phyloP scores from a whole-genome alignment of 1,140 invertebrate genomes.

The Semibalanus balanoides region DNA sequence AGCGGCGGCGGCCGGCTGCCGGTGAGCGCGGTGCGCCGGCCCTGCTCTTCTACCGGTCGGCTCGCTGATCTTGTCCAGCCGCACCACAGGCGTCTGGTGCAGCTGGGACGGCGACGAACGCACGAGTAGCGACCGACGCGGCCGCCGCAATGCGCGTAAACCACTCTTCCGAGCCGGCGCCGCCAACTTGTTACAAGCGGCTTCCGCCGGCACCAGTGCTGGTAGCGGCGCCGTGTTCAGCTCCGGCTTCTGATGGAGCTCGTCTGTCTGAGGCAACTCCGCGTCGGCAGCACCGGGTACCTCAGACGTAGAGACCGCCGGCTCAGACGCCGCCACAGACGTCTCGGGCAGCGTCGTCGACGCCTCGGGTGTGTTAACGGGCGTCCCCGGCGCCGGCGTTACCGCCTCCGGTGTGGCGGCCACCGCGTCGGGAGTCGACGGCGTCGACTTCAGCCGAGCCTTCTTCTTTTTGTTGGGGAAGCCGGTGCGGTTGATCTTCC shows the following conservation, averaged over 20 bases:
- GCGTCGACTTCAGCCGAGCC: conserved; percentile 5
- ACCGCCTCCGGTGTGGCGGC: background rate
- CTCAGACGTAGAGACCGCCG: background rate
- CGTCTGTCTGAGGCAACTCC: too few relatives aligned
- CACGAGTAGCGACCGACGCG: too few relatives aligned
- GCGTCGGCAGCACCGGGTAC: too few relatives aligned
- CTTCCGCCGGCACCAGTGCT: too few relatives aligned
- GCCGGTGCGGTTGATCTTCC: conserved; percentile 66
- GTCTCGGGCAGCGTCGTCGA: background rate
- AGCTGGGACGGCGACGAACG: background rate
- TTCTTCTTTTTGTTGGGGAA: conserved; percentile 72
- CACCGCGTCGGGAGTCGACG: background rate
- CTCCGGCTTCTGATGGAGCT: too few relatives aligned
- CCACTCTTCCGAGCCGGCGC: too few relatives aligned
- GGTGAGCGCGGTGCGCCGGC: background rate
- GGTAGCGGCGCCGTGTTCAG: too few relatives aligned
- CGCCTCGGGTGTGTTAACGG: conserved; percentile 9
- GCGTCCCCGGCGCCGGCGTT: too few relatives aligned
- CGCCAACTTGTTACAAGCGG: too few relatives aligned
- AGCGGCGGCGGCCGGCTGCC: too few relatives aligned
- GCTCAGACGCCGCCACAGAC: background rate
- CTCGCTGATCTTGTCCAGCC: background rate
- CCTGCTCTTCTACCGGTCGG: background rate
- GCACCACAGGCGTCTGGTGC: background rate
- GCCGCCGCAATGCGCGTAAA: background rate